Base-by-base conservation (phyloP, 2,888 invertebrate genomes). In the Sinelater perroti region DNA sequence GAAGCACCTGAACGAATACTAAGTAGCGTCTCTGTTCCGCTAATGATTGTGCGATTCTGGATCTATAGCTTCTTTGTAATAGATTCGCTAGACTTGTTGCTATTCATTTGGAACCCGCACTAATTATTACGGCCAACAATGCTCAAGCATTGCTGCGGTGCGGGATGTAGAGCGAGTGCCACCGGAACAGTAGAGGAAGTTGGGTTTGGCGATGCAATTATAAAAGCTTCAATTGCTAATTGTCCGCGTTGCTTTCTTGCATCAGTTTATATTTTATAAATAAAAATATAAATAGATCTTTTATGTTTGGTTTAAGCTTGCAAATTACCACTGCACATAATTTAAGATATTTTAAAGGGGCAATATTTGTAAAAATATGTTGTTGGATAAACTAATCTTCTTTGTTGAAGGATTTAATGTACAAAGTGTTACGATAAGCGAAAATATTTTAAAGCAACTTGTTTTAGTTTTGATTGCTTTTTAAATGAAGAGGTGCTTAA, bases 11-110 rank as follows among this genome's bases (percentile, higher is more conserved):
- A 56, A 50, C 42, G 64, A 64, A 66, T 60, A 64, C 62, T 61
- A 60, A 59, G 59, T 52, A 60, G 51, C 14, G 60, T 61, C 56
- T 60, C 64, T 63, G 60, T 67, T 68, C 66, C 63, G 63, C 51
- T 59, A 59, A 59, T 55, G 55, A 55, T 50, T 36, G 30, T 31
- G 50, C 31, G 50, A 50, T 55, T 59, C 50, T 55, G 38, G 36
- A 54, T 59, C 50, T 51, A 45, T 38, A 28, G 28, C 47, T 20
- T 55, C 49, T 58, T 53, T 54, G 42, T 40, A 47, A 46, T 46
- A 31, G 16, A 40, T 33, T 49, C 33, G 35, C 36, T 20, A 33
- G 28, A 54, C 53, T 54, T 54, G 53, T 54, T 54, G 53, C 45
- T 46, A 45, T 35, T 14, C 46, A 54, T 54, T 36, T 54, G 53